These are phyloP conservation scores for Chironomus riparius DNA, from an alignment of 2,888 invertebrate genomes.

Conservation along the genomic window DNA sequence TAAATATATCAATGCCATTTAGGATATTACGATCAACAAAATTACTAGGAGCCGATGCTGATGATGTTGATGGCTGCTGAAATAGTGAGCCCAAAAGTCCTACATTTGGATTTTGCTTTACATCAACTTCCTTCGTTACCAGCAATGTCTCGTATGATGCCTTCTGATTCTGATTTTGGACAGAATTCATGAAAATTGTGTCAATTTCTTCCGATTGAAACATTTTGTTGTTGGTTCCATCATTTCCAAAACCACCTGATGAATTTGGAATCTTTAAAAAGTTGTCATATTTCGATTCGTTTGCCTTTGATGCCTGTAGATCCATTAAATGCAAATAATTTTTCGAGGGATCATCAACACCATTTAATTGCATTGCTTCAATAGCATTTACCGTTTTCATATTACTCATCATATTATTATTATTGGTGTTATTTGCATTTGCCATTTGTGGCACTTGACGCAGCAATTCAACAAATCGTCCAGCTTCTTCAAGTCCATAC, in stretches of 20 bases:
- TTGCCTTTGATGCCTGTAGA: conserved; percentile 28
- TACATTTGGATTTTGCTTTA: conserved; percentile 31
- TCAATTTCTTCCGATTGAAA: conserved; percentile 18
- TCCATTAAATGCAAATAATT: conserved; percentile 16
- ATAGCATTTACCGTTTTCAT: conserved; percentile 30
- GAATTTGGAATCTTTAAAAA: conserved; percentile 35
- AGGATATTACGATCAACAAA: conserved; percentile 20
- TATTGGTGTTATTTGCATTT: conserved; percentile 31
- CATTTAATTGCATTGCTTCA: conserved; percentile 28
- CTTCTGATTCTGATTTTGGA: conserved; percentile 13
- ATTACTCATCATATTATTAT: background rate
- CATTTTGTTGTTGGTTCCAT: background rate
- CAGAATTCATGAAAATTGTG: conserved; percentile 9
- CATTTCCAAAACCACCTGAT: background rate
- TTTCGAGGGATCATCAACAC: background rate
- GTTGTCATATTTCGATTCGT: conserved; percentile 30
- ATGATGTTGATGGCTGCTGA: conserved; percentile 25
- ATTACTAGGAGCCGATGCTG: background rate
- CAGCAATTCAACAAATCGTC: conserved; percentile 45
- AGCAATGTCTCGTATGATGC: conserved; percentile 28
- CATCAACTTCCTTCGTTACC: conserved; percentile 28
- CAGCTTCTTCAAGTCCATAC: conserved; percentile 49
- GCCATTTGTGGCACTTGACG: conserved; percentile 35
- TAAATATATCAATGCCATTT: conserved; percentile 21
- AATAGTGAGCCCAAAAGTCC: conserved; percentile 36